phyloP scores from a whole-genome alignment of 2,888 invertebrate genomes.

The Apotomis betuletana region DNA sequence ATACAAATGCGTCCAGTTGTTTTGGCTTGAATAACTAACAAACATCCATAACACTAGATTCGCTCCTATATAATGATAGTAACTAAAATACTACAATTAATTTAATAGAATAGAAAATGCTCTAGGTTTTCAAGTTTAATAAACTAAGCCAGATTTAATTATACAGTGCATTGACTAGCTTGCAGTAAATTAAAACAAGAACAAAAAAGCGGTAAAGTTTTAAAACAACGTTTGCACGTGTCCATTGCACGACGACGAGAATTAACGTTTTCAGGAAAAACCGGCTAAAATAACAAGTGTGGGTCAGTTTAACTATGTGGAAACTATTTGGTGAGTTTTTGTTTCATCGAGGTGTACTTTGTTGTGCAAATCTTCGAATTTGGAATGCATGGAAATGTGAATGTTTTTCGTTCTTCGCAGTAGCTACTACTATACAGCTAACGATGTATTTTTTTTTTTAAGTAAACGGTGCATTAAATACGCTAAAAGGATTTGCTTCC shows the following conservation, averaged over 20 bases:
- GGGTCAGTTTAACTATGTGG: background rate
- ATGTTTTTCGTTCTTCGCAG: too few relatives aligned
- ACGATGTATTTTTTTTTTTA: too few relatives aligned
- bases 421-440: too few relatives aligned
- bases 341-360: background rate
- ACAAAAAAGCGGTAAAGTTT: constrained; percentile 27
- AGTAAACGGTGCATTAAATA: too few relatives aligned
- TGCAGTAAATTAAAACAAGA: constrained; percentile 30
- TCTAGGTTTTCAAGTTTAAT: background rate
- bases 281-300: background rate
- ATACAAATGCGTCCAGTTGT: too few relatives aligned
- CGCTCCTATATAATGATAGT: too few relatives aligned
- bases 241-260: background rate
- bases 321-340: background rate
- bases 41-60: too few relatives aligned
- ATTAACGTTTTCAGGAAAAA: background rate
- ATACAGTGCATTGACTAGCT: constrained; percentile 27
- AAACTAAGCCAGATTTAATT: constrained; percentile 18
- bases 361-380: too few relatives aligned
- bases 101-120: background rate
- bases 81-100: too few relatives aligned
- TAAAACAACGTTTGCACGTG: constrained; percentile 23
- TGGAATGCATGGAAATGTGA: too few relatives aligned
- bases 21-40: too few relatives aligned
- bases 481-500: too few relatives aligned